Conservation (phyloP, 2,888 invertebrate genomes). For the Xestoiulus laeticollis region DNA sequence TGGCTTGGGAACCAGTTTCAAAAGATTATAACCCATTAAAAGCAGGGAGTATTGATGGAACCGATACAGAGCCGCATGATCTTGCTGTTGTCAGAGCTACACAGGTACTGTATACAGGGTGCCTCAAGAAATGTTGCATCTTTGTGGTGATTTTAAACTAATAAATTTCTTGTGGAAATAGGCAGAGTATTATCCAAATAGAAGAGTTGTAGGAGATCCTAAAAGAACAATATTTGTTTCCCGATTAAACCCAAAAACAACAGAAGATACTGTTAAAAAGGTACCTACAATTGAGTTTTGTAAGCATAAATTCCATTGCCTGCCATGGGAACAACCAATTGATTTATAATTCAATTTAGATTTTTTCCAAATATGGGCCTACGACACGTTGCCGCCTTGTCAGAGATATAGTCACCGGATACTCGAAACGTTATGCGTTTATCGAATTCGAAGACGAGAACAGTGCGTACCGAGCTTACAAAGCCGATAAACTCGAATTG, state of each 20-base stretch:
- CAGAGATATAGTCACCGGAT: slow-evolving; percentile 83
- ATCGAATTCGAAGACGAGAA: slow-evolving; percentile 77
- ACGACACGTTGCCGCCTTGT: slow-evolving; percentile 74
- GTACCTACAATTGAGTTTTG: background rate
- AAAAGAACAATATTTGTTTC: slow-evolving; percentile 79
- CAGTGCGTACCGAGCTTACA: slow-evolving; percentile 72
- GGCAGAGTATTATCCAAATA: slow-evolving; percentile 52
- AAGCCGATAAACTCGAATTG: slow-evolving; percentile 70
- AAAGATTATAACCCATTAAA: slow-evolving; percentile 79
- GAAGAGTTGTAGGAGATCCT: slow-evolving; percentile 66
- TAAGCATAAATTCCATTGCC: background rate
- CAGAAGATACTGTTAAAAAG: slow-evolving; percentile 63
- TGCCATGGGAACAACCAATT: no score
- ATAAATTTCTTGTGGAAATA: background rate
- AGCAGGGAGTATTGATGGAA: slow-evolving; percentile 88
- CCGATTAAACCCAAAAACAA: slow-evolving; percentile 74
- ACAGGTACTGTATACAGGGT: slow-evolving; percentile 59
- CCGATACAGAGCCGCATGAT: slow-evolving; percentile 84
- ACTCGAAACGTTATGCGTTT: slow-evolving; percentile 84
- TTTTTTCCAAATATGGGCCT: slow-evolving; percentile 73
- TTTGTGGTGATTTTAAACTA: background rate
- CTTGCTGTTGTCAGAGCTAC: slow-evolving; percentile 77
- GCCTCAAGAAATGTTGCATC: background rate
- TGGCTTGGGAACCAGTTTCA: slow-evolving; percentile 69
- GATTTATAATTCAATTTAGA: slow-evolving; percentile 54